A percentile compares a stretch with the other conserved stretches of the same genome.
Evolutionary conservation across 2,113 vertebrate genomes (phyloP).

Genomic region (Ageneiosus marmoratus): DNA sequence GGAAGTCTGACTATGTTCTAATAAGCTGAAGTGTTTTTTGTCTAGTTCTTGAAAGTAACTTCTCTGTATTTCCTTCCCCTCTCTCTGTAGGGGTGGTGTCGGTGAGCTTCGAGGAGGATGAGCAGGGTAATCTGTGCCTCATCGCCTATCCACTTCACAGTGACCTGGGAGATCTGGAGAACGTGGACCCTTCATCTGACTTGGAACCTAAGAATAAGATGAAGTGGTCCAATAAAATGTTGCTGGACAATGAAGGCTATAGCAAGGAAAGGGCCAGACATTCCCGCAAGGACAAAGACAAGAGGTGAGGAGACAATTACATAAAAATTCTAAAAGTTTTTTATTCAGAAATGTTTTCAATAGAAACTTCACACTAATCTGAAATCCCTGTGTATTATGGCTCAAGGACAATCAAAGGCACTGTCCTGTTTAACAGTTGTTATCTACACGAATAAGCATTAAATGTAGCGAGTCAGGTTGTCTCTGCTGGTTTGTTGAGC

Average conservation of each 20-base stretch:
- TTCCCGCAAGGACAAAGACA: constrained; percentile 89
- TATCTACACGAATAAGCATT: not conserved
- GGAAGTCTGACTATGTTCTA: constrained; percentile 40
- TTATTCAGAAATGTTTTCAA: not conserved
- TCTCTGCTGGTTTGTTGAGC: not conserved
- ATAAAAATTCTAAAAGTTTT: no score
- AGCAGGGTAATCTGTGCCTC: constrained; percentile 93
- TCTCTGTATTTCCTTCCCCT: constrained; percentile 28
- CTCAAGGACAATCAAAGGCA: not conserved
- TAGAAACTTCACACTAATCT: not conserved
- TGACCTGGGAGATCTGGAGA: constrained; percentile 86
- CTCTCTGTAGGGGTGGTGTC: constrained; percentile 85
- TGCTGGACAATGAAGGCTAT: constrained; percentile 84
- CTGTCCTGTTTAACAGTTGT: not conserved
- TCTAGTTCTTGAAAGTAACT: constrained; percentile 16
- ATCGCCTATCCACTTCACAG: constrained; percentile 94
- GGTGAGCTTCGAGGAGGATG: constrained; percentile 95
- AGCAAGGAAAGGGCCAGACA: constrained; percentile 76
- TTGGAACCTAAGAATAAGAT: constrained; percentile 94
- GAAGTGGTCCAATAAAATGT: constrained; percentile 91
- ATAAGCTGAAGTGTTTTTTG: constrained; percentile 28
- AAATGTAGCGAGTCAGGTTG: not conserved
- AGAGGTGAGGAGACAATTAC: constrained; percentile 74
- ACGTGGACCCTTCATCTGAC: constrained; percentile 85
- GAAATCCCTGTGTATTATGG: not conserved